Evolutionary conservation across 2,797 vertebrate genomes (phyloP), one percentile per base, ranked within the genome.

Genomic region (Otolemur crassicaudatus): DNA sequence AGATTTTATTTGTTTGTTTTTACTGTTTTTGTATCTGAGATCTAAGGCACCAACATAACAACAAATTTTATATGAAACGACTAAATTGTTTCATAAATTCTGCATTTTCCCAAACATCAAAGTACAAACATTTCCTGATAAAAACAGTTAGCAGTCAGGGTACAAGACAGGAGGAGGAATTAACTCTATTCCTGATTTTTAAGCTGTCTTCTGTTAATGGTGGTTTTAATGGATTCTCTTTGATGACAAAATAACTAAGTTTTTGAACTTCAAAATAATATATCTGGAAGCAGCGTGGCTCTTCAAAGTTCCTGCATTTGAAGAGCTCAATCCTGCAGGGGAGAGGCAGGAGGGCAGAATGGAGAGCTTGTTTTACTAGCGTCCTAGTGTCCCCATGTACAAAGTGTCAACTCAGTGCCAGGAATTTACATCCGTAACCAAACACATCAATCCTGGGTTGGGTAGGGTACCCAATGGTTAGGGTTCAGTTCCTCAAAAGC

Each of bases 11-110:
- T 79, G 80, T 91, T 77, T 93, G 79, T 67, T 94, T 91, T 91
- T 70, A 43, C 17, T 92, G 82, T 70, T 92, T 90, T 93, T 63
- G n/a, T 37, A 94, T 40, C 60, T 81, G 88, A 87, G 72, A 61
- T 73, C 37, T 46, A 77, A 73, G n/a, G 60, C 37, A 67, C 60
- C 65, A 85, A 80, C 5, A 60, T 12, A 95, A 95, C 17, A 94
- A 75, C 31, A 85, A 67, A 94, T 25, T 87, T 95, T 67, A 56
- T 19, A 43, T 29, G 49, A 94, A 91, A 88, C 91, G 65, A 76
- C 5, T 49, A 53, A 93, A 87, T 20, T 88, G 40, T 65, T 90
- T 79, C 79, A 13, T 20, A 96, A 96, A 87, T 63, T 80, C 61
- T 25, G 27, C 31, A 53, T 69, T 91, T 95, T 89, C 63, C 61